Evolutionary conservation across 2,797 vertebrate genomes (phyloP).

Genomic region (Tinamus major): DNA sequence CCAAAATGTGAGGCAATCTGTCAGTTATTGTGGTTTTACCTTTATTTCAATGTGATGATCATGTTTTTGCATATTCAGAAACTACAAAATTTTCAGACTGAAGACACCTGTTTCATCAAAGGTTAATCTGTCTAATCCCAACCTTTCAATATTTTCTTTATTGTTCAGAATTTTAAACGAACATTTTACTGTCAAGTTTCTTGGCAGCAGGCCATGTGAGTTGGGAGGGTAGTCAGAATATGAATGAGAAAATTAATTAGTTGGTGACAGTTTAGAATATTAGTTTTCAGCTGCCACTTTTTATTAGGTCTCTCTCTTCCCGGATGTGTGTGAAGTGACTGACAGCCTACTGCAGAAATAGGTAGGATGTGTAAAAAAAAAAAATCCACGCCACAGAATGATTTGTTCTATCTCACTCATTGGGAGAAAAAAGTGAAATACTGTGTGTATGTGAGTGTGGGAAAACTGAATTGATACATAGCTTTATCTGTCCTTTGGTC

Average conservation of each 20-base stretch:
- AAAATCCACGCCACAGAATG: background rate
- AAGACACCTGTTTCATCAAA: background rate
- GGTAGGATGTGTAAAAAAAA: fast-evolving
- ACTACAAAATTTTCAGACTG: background rate
- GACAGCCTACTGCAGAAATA: background rate
- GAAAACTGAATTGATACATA: background rate
- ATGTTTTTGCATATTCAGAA: background rate
- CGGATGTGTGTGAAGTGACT: background rate
- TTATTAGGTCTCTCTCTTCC: background rate
- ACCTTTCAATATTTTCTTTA: constrained; percentile 30
- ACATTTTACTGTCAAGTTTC: background rate
- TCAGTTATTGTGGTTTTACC: background rate
- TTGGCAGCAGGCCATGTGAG: background rate
- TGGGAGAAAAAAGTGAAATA: fast-evolving
- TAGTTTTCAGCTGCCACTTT: constrained; percentile 37
- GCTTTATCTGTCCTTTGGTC: background rate
- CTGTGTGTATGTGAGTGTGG: background rate
- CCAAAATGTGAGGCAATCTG: background rate
- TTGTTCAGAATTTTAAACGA: constrained; percentile 29
- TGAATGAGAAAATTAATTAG: constrained; percentile 52
- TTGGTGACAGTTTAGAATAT: constrained; percentile 24
- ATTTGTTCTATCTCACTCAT: background rate
- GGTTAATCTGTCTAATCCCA: background rate
- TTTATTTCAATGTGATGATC: background rate
- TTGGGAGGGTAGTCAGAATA: background rate